Evolutionary conservation across 1,140 invertebrate genomes (phyloP), one percentile per base, ranked within the genome.

Genomic region (Coenobita brevimanus): DNA sequence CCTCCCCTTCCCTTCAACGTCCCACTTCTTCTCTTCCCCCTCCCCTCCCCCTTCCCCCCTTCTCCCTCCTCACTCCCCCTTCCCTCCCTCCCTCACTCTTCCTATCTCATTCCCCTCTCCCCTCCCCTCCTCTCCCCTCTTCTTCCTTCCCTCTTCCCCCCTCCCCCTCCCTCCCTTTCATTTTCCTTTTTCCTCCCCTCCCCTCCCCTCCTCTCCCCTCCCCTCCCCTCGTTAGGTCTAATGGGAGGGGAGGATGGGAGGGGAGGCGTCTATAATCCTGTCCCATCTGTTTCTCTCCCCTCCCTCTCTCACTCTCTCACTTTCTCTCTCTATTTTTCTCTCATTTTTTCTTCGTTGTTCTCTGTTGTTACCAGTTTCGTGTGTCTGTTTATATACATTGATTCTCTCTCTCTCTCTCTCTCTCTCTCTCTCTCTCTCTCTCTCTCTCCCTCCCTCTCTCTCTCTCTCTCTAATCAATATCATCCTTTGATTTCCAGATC

Each of bases 351-450:
- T 27, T 33, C 24, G 13, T 69, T 33, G n/a, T 33, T 69, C 64
- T 69, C 24, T 69, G 13, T 69, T 13, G n/a, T 24, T 75, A 6
- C 15, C 41, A 33, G 10, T 75, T 24, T 30, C 33, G n/a, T n/a
- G n/a, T n/a, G n/a, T n/a, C n/a, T n/a, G n/a, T n/a, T n/a, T n/a
- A n/a, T n/a, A n/a, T 30, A n/a, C n/a, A n/a, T n/a, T n/a, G n/a
- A n/a, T n/a, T n/a, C n/a, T n/a, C n/a, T n/a, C n/a, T n/a, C n/a
- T n/a, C 67, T 71, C 67, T 21, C 67, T 71, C 41, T 75, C 33
- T 30, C 41, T 75, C 33, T 75, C 41, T 30, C 33, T 75, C 41
- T 75, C 71, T 75, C 71, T 2, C 38, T 75, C 38, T 75, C 71
- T 38, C 71, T 75, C 3, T 75, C 2, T 75, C 2, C 3, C 71